phyloP scores from a whole-genome alignment of 2,113 vertebrate genomes.

The Oreochromis niloticus region DNA sequence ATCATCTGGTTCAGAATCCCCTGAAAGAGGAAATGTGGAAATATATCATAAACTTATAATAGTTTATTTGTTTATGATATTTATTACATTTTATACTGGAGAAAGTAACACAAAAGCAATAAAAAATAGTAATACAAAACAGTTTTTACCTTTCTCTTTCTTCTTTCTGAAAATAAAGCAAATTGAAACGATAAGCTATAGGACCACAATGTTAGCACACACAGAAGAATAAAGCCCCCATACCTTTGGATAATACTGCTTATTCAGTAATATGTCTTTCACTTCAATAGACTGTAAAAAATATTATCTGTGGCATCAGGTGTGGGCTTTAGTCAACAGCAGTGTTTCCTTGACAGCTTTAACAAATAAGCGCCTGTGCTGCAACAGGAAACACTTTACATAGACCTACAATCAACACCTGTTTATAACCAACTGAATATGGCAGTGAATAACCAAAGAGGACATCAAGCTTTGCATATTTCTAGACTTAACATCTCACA shows the following conservation, averaged over 20 bases:
- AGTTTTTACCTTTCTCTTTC: slow-evolving; percentile 29
- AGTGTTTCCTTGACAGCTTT: slow-evolving; percentile 31
- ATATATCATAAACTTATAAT: not conserved
- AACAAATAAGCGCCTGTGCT: not conserved
- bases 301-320: not conserved
- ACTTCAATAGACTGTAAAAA: not conserved
- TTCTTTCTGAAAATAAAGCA: slow-evolving; percentile 22
- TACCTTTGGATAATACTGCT: not conserved
- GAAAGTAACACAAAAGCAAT: not conserved
- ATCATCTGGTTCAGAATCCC: not conserved
- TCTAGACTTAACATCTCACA: not conserved
- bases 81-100: not conserved
- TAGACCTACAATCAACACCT: not conserved
- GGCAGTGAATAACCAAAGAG: not conserved
- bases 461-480: not conserved
- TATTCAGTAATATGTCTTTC: not conserved
- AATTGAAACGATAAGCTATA: not conserved
- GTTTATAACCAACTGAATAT: not conserved
- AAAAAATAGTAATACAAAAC: not conserved
- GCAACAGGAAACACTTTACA: slow-evolving; percentile 45
- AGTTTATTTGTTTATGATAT: not conserved
- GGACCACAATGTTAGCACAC: not conserved
- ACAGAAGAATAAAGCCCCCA: not conserved
- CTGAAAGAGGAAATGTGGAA: not conserved
- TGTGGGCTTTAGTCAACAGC: not conserved